These are phyloP conservation scores for Hydrocynus forskahlii DNA, from an alignment of 2,797 vertebrate genomes.

Conservation along the genomic window DNA sequence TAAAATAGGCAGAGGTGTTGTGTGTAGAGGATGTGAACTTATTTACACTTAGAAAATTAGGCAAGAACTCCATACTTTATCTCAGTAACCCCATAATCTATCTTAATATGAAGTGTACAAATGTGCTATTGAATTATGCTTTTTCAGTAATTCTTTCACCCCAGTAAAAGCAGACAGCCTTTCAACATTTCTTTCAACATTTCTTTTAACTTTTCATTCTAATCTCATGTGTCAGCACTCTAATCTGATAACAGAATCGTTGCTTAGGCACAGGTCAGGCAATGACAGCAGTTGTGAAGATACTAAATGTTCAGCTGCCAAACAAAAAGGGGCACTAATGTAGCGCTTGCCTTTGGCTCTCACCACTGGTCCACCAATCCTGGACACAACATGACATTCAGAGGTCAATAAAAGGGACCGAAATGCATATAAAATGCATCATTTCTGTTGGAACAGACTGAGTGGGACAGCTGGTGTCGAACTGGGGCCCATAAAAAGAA, in stretches of 20 bases:
- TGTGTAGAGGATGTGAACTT: too few relatives aligned
- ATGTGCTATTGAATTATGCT: too few relatives aligned
- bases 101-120: background rate
- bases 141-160: background rate
- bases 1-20: too few relatives aligned
- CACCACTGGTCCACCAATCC: background rate
- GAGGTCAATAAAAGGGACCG: background rate
- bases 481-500: constrained; percentile 15
- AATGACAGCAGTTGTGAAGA: background rate
- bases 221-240: background rate
- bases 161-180: background rate
- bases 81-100: background rate
- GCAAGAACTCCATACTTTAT: background rate
- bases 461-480: constrained; percentile 6
- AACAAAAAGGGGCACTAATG: constrained; percentile 5
- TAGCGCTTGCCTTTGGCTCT: background rate
- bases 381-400: background rate
- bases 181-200: too few relatives aligned
- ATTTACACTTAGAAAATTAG: too few relatives aligned
- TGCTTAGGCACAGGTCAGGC: constrained; percentile 5
- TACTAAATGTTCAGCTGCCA: background rate
- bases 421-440: constrained; percentile 1
- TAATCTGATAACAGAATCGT: constrained; percentile 6
- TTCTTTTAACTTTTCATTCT: background rate
- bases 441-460: constrained; percentile 6